These are phyloP conservation scores for Drosophila azteca DNA, from an alignment of 1,140 invertebrate genomes.

Conservation along the genomic window DNA sequence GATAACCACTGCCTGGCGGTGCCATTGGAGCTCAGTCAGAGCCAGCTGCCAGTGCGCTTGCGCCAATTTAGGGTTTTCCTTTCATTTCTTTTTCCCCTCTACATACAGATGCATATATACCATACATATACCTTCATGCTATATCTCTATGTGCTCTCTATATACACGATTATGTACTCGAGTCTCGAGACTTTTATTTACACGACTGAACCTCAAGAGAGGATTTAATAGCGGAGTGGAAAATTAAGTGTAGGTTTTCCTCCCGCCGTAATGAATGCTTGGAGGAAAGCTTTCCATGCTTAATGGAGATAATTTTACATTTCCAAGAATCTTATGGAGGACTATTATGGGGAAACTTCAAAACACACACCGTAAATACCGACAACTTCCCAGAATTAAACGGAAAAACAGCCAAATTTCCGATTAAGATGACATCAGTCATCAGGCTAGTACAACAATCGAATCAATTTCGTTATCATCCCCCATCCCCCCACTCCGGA, in stretches of 20 bases:
- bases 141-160: slow-evolving; percentile 13
- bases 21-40: slow-evolving; percentile 70
- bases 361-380: neutral
- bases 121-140: slow-evolving; percentile 17
- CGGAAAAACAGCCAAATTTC: neutral
- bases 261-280: too few species aligned
- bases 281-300: too few species aligned
- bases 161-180: slow-evolving; percentile 50
- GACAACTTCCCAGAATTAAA: neutral
- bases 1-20: slow-evolving; percentile 55
- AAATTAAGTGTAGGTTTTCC: slow-evolving; percentile 6
- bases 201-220: slow-evolving; percentile 18
- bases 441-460: neutral
- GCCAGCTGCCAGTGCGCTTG: slow-evolving; percentile 59
- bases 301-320: neutral
- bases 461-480: slow-evolving; percentile 5
- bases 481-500: neutral
- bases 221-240: slow-evolving; percentile 23
- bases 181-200: slow-evolving; percentile 30
- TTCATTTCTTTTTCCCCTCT: slow-evolving; percentile 50
- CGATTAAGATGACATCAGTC: slow-evolving; percentile 5
- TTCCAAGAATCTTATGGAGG: neutral
- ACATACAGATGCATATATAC: slow-evolving; percentile 33
- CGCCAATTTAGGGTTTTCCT: slow-evolving; percentile 71
- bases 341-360: neutral